These are phyloP conservation scores for Misgurnus anguillicaudatus DNA, from an alignment of 2,113 vertebrate species.

Conservation along the genomic window DNA sequence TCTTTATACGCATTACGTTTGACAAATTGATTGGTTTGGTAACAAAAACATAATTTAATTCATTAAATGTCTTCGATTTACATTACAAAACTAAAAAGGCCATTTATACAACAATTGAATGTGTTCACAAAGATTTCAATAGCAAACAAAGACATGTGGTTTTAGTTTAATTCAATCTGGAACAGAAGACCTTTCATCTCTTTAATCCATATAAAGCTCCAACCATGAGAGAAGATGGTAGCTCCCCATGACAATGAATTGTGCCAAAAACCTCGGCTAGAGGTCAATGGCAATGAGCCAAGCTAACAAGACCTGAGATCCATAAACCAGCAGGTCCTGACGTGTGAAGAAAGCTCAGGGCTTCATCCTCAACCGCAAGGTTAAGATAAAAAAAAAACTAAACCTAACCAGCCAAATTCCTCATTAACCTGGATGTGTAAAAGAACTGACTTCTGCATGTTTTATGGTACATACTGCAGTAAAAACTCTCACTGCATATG, in stretches of 20 bases:
- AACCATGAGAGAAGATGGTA: not conserved
- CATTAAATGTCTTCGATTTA: too few relatives aligned
- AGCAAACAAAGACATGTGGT: not conserved
- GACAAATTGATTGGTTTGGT: too few relatives aligned
- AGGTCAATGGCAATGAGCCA: not conserved
- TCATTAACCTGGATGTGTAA: constrained; percentile 11
- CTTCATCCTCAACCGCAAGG: constrained; percentile 1
- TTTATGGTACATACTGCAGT: not conserved
- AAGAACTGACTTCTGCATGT: not conserved
- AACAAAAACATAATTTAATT: too few relatives aligned
- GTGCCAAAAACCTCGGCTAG: constrained; percentile 14
- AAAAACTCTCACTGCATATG: constrained; percentile 5
- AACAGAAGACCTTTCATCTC: not conserved
- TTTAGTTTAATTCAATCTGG: not conserved
- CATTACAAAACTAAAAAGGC: too few relatives aligned
- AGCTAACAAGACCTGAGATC: not conserved
- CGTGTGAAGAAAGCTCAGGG: not conserved
- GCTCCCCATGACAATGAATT: not conserved
- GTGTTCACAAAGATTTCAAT: not conserved
- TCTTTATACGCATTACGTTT: too few relatives aligned
- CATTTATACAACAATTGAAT: too few relatives aligned
- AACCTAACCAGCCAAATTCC: not conserved
- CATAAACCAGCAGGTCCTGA: not conserved
- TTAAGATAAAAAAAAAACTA: too few relatives aligned
- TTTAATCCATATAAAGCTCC: constrained; percentile 4